Conservation (phyloP, 1,140 invertebrate species). For the Macrocentrus cingulum region DNA sequence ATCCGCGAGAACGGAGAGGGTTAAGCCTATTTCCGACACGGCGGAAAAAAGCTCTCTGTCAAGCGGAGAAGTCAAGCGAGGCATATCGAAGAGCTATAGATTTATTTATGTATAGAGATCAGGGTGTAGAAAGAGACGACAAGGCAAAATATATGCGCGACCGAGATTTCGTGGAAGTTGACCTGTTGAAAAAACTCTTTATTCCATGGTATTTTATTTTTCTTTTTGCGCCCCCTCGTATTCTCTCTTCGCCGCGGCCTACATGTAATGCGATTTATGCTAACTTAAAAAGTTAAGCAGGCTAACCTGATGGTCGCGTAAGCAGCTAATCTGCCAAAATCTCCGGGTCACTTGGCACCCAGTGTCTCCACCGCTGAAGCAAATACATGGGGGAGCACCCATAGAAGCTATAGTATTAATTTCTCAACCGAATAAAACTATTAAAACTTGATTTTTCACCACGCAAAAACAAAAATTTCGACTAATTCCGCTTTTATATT, state of each 20-base stretch:
- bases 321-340: constrained; percentile 30
- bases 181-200: neutral
- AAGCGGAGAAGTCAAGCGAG: constrained; percentile 12
- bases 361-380: neutral
- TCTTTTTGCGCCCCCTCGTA: neutral
- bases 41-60: neutral
- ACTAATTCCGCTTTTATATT: too few relatives aligned
- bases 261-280: constrained; percentile 39
- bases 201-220: neutral
- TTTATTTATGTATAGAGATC: neutral
- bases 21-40: neutral
- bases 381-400: neutral
- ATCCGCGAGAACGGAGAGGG: neutral
- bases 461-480: too few relatives aligned
- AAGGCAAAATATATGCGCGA: constrained; percentile 1
- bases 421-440: too few relatives aligned
- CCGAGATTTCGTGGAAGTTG: constrained; percentile 27
- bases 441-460: too few relatives aligned
- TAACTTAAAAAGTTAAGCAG: constrained; percentile 38
- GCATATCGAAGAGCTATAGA: too few relatives aligned
- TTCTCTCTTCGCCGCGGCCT: neutral
- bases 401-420: too few relatives aligned
- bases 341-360: constrained; percentile 15
- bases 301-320: constrained; percentile 30
- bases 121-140: constrained; percentile 17